phyloP scores from a whole-genome alignment of 2,888 invertebrate genomes.

The Amblyteles armatorius region DNA sequence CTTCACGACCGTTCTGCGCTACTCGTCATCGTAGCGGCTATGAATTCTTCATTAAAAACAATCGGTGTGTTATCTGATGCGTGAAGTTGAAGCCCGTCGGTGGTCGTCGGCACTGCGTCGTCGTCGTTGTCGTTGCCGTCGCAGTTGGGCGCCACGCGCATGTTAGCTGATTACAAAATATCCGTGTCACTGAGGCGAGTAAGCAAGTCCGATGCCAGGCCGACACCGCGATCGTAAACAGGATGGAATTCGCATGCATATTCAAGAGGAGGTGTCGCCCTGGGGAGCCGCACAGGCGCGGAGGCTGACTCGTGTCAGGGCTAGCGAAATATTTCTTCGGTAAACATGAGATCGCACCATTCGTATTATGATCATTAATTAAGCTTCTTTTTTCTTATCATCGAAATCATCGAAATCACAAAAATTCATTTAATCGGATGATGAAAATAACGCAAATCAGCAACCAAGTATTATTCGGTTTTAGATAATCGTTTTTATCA shows the following conservation, averaged over 20 bases:
- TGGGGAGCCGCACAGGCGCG: conserved; percentile 50
- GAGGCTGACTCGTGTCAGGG: conserved; percentile 59
- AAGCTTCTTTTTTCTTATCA: background rate
- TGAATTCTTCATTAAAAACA: conserved; percentile 30
- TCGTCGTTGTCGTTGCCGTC: conserved; percentile 15
- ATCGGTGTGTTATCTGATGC: conserved; percentile 40
- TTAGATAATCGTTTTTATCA: background rate
- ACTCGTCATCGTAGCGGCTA: conserved; percentile 17
- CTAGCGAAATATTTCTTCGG: conserved; percentile 1
- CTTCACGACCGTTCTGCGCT: background rate
- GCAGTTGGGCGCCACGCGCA: conserved; percentile 51
- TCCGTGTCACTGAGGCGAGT: conserved; percentile 59
- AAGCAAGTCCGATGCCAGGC: conserved; percentile 63
- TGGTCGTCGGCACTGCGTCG: background rate
- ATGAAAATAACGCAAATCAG: too few species aligned
- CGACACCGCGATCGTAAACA: conserved; percentile 76
- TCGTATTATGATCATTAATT: background rate
- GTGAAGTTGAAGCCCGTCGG: conserved; percentile 52
- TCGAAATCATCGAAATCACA: background rate
- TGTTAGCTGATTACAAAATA: conserved; percentile 63
- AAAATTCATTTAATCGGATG: too few species aligned
- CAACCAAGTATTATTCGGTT: background rate
- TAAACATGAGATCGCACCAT: background rate
- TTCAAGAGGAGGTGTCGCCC: conserved; percentile 75
- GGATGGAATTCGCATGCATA: conserved; percentile 81